Percentiles rank a stretch among this genome's conserved stretches.
Conservation (phyloP, 1,140 invertebrate genomes). For the Leptinotarsa defecta region DNA sequence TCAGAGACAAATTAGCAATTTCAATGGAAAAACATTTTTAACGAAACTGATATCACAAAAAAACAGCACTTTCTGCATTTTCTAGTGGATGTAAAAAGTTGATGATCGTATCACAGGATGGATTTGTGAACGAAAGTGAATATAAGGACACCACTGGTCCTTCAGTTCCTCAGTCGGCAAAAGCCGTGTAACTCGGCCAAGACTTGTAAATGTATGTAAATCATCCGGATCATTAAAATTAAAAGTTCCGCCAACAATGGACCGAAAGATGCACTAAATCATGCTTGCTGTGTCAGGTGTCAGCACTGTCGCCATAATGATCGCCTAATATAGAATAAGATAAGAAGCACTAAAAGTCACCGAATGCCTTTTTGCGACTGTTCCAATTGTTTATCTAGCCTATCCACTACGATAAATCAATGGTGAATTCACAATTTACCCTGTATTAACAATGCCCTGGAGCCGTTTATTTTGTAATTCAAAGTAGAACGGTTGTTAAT, state of each 20-base stretch:
- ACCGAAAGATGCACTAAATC: conserved; percentile 22
- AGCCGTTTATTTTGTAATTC: conserved; percentile 17
- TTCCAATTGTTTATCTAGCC: conserved; percentile 20
- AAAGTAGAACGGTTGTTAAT: conserved; percentile 15
- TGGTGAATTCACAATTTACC: conserved; percentile 17
- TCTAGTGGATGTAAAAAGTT: too few species aligned
- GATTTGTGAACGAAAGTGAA: too few species aligned
- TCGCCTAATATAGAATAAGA: conserved; percentile 22
- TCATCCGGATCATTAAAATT: conserved; percentile 22
- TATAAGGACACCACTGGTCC: not conserved
- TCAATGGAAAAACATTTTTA: too few species aligned
- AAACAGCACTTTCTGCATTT: too few species aligned
- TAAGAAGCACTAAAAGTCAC: conserved; percentile 17
- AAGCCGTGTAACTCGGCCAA: not conserved
- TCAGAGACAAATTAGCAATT: too few species aligned
- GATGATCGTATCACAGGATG: too few species aligned
- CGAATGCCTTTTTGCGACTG: conserved; percentile 8
- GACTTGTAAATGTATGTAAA: conserved; percentile 8
- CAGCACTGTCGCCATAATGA: conserved; percentile 20
- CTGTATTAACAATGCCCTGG: conserved; percentile 15
- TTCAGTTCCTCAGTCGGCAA: not conserved
- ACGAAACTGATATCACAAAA: too few species aligned
- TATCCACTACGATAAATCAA: conserved; percentile 16
- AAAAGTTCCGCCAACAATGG: conserved; percentile 18
- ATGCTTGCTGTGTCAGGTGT: conserved; percentile 19